Conservation (phyloP, 2,113 vertebrate genomes). For the Leptosomus discolor region DNA sequence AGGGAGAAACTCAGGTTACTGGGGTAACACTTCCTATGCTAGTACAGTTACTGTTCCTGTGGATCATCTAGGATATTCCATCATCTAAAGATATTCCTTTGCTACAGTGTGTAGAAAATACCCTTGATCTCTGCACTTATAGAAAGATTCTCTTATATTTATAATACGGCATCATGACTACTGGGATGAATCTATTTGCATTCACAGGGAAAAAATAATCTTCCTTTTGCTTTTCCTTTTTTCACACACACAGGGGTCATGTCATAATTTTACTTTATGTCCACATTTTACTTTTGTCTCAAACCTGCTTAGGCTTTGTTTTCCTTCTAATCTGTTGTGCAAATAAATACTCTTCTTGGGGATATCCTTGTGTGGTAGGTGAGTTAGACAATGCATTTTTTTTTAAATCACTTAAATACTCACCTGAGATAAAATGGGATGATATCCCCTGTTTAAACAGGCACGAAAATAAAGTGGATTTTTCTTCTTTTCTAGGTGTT, state of each 20-base stretch:
- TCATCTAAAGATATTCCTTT: not conserved
- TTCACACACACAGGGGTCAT: not conserved
- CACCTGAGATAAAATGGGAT: not conserved
- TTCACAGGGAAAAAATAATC: not conserved
- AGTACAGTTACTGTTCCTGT: not conserved
- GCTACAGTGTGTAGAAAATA: not conserved
- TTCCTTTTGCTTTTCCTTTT: not conserved
- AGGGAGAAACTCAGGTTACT: not conserved
- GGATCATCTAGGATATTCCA: not conserved
- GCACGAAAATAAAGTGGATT: not conserved
- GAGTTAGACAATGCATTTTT: not conserved
- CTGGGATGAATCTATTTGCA: not conserved
- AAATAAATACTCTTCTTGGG: not conserved
- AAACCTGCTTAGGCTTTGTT: not conserved
- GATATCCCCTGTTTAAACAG: not conserved
- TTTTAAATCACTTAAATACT: not conserved
- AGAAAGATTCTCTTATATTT: not conserved
- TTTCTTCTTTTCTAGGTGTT: not conserved
- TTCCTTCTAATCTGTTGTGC: not conserved
- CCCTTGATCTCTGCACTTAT: not conserved
- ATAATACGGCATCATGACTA: not conserved
- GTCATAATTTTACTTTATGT: not conserved
- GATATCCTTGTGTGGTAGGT: not conserved
- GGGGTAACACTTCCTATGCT: not conserved
- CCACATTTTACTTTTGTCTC: not conserved